A percentile compares a stretch with the other conserved stretches of the same genome.
Conservation (phyloP, 1,140 invertebrate species). For the Heterodera carotae region DNA sequence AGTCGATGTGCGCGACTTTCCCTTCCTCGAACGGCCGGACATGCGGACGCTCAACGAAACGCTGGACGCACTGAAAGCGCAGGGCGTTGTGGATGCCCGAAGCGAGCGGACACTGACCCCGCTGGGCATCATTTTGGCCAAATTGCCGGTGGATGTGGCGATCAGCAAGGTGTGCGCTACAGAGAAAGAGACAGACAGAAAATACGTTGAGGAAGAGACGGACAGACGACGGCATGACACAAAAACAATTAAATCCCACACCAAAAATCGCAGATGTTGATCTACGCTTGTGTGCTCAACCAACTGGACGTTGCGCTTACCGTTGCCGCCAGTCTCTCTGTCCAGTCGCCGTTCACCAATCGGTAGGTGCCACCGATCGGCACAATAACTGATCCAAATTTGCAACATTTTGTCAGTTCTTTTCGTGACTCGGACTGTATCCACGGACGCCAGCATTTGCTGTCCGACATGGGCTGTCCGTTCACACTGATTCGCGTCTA, state of each 20-base stretch:
- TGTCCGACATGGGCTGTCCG: conserved; percentile 92
- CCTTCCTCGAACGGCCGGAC: conserved; percentile 86
- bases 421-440: conserved; percentile 66
- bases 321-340: conserved; percentile 84
- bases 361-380: conserved; percentile 59
- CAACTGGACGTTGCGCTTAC: conserved; percentile 86
- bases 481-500: conserved; percentile 86
- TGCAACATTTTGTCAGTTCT: conserved; percentile 27
- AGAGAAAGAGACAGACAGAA: neutral
- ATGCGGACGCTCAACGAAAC: conserved; percentile 81
- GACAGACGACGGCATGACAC: neutral
- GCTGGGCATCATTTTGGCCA: conserved; percentile 82
- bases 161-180: conserved; percentile 97
- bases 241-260: neutral
- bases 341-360: conserved; percentile 89
- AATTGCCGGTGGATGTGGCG: conserved; percentile 87
- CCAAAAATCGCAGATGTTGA: conserved; percentile 78
- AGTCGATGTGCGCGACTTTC: conserved; percentile 73
- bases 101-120: conserved; percentile 83
- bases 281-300: conserved; percentile 82
- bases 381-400: conserved; percentile 80
- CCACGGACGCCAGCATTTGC: conserved; percentile 77
- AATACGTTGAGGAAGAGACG: neutral
- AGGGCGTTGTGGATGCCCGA: conserved; percentile 76
- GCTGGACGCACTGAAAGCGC: conserved; percentile 81